Base-by-base conservation (phyloP, 2,113 vertebrate genomes). In the Triplophysa rosa region DNA sequence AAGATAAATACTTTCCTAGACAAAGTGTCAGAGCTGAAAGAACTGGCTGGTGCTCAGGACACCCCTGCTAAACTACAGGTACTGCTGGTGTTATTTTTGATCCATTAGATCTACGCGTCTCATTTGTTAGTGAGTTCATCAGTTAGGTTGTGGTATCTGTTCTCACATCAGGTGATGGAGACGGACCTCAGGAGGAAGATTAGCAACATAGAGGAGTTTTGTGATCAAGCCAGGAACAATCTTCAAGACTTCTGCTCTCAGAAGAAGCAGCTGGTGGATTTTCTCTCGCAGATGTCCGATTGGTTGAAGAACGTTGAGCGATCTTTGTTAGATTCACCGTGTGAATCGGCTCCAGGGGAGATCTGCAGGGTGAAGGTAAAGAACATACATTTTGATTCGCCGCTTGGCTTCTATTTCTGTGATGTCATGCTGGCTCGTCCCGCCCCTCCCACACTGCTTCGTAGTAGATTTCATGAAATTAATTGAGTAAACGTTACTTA, bases 51-150 rank as follows among this genome's bases (percentile, higher is more conserved):
- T 64, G 93, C 87, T 81, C 93, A 92, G 79, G 94, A 97, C 67
- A 93, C 90, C 61, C 95, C 96, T 11, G 88, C 93, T 84, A 94
- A 95, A 78, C 89, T 99, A 56, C 97, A 97, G 95, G 98, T 99
- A 90, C 52, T 37, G 0, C 19, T 21, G 10, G 37, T 33, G 10
- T 58, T 16, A 70, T n/a, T 6, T 56, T 12, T 49, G 0, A 33
- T 37, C 11, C 2, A 12, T 69, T 3, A 45, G 10, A 45, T 0
- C 12, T 45, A 45, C 42, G 2, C 5, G 24, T 54, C 23, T 17
- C 14, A 13, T 71, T 2, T 24, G 11, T 47, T 1, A 16, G 17
- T 49, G 5, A 8, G 16, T 29, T 29, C 14, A 13, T 29, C 23
- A 4, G 23, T 63, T 24, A 5, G 24, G 11, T 16, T 63, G 61